Evolutionary conservation across 2,888 invertebrate genomes (phyloP).

Genomic region (Lysandra coridon): DNA sequence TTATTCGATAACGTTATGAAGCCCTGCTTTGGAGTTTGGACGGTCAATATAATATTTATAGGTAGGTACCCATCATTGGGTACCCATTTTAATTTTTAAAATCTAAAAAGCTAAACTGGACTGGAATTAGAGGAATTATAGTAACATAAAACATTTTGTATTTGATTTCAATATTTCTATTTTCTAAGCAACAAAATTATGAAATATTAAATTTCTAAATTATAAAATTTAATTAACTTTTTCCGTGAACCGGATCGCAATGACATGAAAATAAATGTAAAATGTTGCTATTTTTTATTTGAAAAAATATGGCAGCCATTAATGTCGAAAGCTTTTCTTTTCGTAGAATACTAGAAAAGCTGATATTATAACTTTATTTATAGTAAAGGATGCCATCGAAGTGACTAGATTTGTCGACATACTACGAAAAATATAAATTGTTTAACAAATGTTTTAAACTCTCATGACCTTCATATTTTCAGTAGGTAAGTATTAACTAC

Average conservation of each 20-base stretch:
- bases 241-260: conserved; percentile 39
- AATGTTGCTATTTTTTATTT: conserved; percentile 65
- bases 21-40: too few relatives aligned
- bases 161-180: too few relatives aligned
- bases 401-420: conserved; percentile 53
- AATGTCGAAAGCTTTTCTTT: conserved; percentile 79
- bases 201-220: neutral
- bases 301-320: conserved; percentile 74
- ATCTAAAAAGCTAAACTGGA: too few relatives aligned
- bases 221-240: too few relatives aligned
- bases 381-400: conserved; percentile 63
- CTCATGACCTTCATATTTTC: conserved; percentile 61
- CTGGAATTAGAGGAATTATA: too few relatives aligned
- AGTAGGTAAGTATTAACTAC: conserved; percentile 73
- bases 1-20: too few relatives aligned
- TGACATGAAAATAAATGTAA: conserved; percentile 57
- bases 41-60: too few relatives aligned
- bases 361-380: conserved; percentile 60
- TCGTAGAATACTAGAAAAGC: conserved; percentile 63
- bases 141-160: too few relatives aligned
- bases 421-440: conserved; percentile 53
- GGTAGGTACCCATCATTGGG: too few relatives aligned
- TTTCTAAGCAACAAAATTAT: neutral
- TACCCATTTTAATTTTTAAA: too few relatives aligned
- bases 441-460: conserved; percentile 55